Conservation (phyloP, 1,140 invertebrate species). For the Achatina immaculata region DNA sequence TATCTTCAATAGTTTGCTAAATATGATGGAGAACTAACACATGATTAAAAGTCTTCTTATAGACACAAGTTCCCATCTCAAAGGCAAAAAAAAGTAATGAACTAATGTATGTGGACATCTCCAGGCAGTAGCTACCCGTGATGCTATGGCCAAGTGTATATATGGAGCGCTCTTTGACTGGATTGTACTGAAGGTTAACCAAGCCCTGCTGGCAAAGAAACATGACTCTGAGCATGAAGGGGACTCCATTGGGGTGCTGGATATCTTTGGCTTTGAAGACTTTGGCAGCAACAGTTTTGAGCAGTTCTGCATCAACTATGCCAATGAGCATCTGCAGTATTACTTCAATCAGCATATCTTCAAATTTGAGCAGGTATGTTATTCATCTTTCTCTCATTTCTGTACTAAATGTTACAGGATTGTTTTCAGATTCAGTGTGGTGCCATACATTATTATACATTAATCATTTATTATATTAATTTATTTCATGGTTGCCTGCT, state of each 20-base stretch:
- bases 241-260: slow-evolving; percentile 92
- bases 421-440: too few relatives aligned
- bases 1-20: too few relatives aligned
- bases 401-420: too few relatives aligned
- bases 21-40: too few relatives aligned
- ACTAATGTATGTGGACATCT: too few relatives aligned
- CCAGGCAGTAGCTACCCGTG: slow-evolving; percentile 89
- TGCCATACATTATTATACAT: too few relatives aligned
- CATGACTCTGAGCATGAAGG: slow-evolving; percentile 74
- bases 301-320: slow-evolving; percentile 97
- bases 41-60: too few relatives aligned
- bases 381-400: too few relatives aligned
- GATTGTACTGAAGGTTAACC: slow-evolving; percentile 89
- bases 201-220: slow-evolving; percentile 71
- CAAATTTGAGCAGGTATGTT: slow-evolving; percentile 78
- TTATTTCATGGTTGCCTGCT: too few relatives aligned
- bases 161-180: slow-evolving; percentile 97
- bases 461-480: too few relatives aligned
- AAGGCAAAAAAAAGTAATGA: too few relatives aligned
- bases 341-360: slow-evolving; percentile 99
- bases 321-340: slow-evolving; percentile 96
- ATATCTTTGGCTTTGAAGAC: slow-evolving; percentile 98
- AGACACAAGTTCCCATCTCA: too few relatives aligned
- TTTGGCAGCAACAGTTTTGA: slow-evolving; percentile 87
- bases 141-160: slow-evolving; percentile 97